Evolutionary conservation across 2,113 vertebrate genomes (phyloP), one percentile per base, ranked within the genome.

Genomic region (Phasianus colchicus): DNA sequence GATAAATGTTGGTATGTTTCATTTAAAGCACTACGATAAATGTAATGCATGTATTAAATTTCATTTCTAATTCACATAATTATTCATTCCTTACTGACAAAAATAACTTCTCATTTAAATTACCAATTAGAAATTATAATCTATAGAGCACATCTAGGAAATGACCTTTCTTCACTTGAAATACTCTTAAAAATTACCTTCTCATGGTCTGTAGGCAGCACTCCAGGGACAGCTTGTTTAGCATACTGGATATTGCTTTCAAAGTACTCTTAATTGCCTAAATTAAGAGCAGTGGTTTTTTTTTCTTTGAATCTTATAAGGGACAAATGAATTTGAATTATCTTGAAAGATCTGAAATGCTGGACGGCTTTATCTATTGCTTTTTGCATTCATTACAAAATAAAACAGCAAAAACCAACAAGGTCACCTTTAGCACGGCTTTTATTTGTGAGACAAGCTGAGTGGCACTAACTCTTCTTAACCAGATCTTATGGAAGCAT

Each of bases 191-290:
- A 94, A 97, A 97, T 97, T 92, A 94, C 94, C 83, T 97, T 98
- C 98, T 97, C 72, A 55, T 85, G 91, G 92, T 81, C 96, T 92
- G 63, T 82, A 91, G 70, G 86, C 82, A 94, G 80, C 48, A 92
- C 96, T 95, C 95, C 30, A 87, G 96, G 96, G 97, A 97, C 43
- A 72, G 50, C 12, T 92, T 96, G 88, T 95, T 94, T 97, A 98
- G 98, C 96, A 87, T 89, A 95, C 86, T 93, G 83, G 93, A 97
- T 98, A 98, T 97, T 97, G 95, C 97, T 97, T 98, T 98, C 97
- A 97, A 96, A 97, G 93, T 96, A 94, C 45, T 97, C 95, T 83
- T 98, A 98, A 98, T 98, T 98, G 96, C 92, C 97, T 98, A 97
- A 98, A 98, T 98, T 98, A 98, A 98, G 98, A 98, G 97, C 74